Percentiles rank a stretch among this genome's conserved stretches.
phyloP scores from a whole-genome alignment of 2,797 vertebrate genomes.

The Phrynocephalus guinanensis region DNA sequence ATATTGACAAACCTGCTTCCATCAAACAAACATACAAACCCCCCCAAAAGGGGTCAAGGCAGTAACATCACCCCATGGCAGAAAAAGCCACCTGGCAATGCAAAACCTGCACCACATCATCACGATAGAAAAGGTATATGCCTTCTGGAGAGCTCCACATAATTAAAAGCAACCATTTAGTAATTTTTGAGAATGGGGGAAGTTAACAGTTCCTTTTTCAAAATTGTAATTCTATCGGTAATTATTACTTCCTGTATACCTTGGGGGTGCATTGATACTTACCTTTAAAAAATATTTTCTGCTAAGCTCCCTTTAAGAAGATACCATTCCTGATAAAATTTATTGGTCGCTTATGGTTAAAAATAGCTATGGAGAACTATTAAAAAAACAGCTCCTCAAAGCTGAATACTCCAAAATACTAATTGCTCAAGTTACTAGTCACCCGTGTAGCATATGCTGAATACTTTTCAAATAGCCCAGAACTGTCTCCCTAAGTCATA shows the following conservation, averaged over 20 bases:
- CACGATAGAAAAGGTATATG: too few species aligned
- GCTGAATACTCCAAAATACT: slow-evolving; percentile 63
- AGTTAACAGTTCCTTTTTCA: not conserved
- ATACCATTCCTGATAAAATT: slow-evolving; percentile 56
- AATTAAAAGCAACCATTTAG: not conserved
- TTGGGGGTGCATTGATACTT: too few species aligned
- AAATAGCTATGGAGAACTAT: slow-evolving; percentile 66
- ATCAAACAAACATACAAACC: not conserved
- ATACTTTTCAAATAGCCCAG: slow-evolving; percentile 75
- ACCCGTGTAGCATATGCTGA: slow-evolving; percentile 73
- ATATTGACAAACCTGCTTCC: not conserved
- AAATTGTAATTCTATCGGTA: not conserved
- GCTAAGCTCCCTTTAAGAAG: not conserved
- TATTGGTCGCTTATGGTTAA: slow-evolving; percentile 71
- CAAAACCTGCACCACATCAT: too few species aligned
- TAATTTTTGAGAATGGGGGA: not conserved
- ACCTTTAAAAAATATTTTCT: too few species aligned
- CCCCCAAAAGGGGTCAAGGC: not conserved
- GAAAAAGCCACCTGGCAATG: too few species aligned
- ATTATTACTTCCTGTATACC: too few species aligned
- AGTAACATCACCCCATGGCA: too few species aligned
- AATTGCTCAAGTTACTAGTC: slow-evolving; percentile 70
- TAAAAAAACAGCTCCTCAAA: slow-evolving; percentile 17
- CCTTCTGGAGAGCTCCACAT: too few species aligned
- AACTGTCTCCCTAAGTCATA: slow-evolving; percentile 83